Conservation (phyloP, 2,888 invertebrate species). For the Agonopterix alstromeriana region DNA sequence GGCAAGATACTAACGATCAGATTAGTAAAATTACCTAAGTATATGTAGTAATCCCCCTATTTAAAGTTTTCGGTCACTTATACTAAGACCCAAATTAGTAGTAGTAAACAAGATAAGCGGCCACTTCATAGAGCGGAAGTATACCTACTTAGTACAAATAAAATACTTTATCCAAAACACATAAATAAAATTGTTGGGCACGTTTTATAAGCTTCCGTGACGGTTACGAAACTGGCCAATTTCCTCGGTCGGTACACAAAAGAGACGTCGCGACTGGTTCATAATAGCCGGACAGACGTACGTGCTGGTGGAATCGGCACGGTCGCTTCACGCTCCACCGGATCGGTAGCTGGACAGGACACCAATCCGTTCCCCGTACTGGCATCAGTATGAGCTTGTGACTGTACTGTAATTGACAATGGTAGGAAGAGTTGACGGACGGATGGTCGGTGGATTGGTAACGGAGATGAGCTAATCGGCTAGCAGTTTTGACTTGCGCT, state of each 20-base stretch:
- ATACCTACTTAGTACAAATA: neutral
- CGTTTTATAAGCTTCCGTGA: constrained; percentile 27
- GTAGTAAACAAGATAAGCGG: neutral
- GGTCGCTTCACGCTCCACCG: constrained; percentile 26
- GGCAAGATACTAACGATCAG: too few species aligned
- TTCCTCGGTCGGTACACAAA: constrained; percentile 39
- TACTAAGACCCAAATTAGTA: neutral
- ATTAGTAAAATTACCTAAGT: too few species aligned
- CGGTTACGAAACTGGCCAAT: constrained; percentile 43
- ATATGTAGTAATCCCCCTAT: neutral
- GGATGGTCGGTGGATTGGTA: too few species aligned
- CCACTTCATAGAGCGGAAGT: neutral
- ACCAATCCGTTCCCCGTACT: neutral
- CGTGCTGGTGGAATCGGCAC: constrained; percentile 22
- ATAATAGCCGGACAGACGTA: constrained; percentile 19
- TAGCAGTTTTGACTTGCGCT: too few species aligned
- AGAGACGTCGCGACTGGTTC: constrained; percentile 22
- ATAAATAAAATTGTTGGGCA: too few species aligned
- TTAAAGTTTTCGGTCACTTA: constrained; percentile 1
- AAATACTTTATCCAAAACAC: too few species aligned
- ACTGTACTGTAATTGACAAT: constrained; percentile 5
- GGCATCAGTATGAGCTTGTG: neutral
- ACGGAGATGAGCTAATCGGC: too few species aligned
- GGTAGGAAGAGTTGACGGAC: constrained; percentile 4
- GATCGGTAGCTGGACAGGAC: too few species aligned